phyloP scores from a whole-genome alignment of 2,113 vertebrate species.

The Tautogolabrus adspersus region DNA sequence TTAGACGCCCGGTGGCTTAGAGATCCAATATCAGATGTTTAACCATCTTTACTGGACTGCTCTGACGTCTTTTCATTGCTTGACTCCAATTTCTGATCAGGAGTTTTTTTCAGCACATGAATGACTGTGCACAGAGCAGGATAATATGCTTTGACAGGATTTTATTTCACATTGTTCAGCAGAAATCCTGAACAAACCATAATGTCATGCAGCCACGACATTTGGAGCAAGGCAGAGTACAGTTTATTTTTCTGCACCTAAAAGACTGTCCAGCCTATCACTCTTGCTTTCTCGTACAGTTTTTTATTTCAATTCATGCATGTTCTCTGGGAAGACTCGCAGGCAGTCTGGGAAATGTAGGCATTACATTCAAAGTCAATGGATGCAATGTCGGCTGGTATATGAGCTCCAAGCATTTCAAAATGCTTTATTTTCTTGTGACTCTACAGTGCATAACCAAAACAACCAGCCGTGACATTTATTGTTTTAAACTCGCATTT shows the following conservation, averaged over 20 bases:
- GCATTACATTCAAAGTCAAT: slow-evolving; percentile 1
- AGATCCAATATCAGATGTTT: slow-evolving; percentile 47
- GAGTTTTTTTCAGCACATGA: not conserved
- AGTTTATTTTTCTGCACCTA: slow-evolving; percentile 3
- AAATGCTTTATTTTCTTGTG: not conserved
- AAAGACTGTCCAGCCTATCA: slow-evolving; percentile 8
- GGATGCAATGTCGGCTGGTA: not conserved
- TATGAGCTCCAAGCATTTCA: not conserved
- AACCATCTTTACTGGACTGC: slow-evolving; percentile 11
- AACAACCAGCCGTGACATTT: too few relatives aligned
- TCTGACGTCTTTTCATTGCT: not conserved
- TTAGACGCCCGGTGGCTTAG: slow-evolving; percentile 37
- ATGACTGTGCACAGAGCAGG: not conserved
- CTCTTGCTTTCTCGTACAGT: not conserved
- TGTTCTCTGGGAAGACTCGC: not conserved
- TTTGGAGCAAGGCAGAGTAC: not conserved
- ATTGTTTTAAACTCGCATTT: not conserved
- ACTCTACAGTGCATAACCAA: not conserved
- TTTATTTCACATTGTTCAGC: not conserved
- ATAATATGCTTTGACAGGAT: not conserved
- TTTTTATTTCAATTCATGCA: slow-evolving; percentile 10
- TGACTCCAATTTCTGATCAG: not conserved
- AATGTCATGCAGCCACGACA: not conserved
- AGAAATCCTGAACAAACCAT: not conserved
- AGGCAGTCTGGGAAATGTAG: slow-evolving; percentile 11